Base-by-base conservation (phyloP, 1,140 invertebrate genomes). In the Scylla paramamosain region DNA sequence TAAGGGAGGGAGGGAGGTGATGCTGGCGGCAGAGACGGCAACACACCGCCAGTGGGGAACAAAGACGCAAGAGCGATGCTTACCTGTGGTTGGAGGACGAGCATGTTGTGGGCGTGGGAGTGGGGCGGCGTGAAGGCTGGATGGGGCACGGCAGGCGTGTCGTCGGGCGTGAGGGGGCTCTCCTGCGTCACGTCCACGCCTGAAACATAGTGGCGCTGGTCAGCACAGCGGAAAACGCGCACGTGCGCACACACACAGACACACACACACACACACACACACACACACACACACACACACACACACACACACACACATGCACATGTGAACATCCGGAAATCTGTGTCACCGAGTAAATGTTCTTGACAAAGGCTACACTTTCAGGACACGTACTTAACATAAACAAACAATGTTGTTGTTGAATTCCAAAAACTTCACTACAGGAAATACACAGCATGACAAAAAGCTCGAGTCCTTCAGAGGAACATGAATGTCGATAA, bases 51-150 rank as follows among this genome's bases (percentile, higher is more conserved):
- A 91, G 52, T 39, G 67, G 88, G 6, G 31, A 46, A 84, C 46
- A 31, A 16, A 45, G 86, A 88, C 83, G 84, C 88, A 20, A 82
- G 82, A 89, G 52, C 12, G 91, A 82, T 48, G 52, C 96, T 97
- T 96, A 98, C 97, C 97, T 98, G 97, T 96, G 97, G 97, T 96
- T 98, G 97, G 96, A 98, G 97, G 95, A 98, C 97, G 97, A 98
- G 97, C 97, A 98, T 98, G 97, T 97, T 98, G 97, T 97, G 97
- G 95, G 97, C 97, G 93, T 97, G 97, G 94, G 97, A 97, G 95
- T 97, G 97, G 96, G 97, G 97, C 32, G 94, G 94, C 25, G 94
- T 95, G 84, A 92, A 95, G 59, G 94, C 39, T 39, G 96, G 89
- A 95, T 97, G 97, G 96, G 97, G 97, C 92, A 97, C 97, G 29